Conservation (phyloP, 2,888 invertebrate species). For the Melanostoma scalare region DNA sequence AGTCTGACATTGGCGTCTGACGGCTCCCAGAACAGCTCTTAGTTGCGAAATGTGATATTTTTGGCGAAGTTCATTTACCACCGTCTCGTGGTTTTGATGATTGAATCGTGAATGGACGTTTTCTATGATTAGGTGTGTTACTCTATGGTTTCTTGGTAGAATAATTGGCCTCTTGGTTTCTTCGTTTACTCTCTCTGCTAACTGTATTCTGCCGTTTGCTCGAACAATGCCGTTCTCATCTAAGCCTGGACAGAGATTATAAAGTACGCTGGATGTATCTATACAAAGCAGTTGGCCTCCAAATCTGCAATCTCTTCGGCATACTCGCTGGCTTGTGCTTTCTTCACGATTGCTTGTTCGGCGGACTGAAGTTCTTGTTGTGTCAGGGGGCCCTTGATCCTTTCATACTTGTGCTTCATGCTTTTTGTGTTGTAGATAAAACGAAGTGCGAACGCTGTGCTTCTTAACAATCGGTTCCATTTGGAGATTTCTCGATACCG, state of each 20-base stretch:
- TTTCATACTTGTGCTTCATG: not conserved
- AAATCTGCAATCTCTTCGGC: slow-evolving; percentile 1
- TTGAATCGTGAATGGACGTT: slow-evolving; percentile 1
- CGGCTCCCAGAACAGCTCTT: slow-evolving; percentile 10
- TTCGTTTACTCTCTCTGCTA: not conserved
- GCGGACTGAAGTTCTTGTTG: slow-evolving; percentile 5
- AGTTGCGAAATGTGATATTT: slow-evolving; percentile 14
- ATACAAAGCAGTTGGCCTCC: not conserved
- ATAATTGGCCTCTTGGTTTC: too few relatives aligned
- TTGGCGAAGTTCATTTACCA: not conserved
- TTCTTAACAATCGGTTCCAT: slow-evolving; percentile 18
- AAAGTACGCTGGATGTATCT: not conserved
- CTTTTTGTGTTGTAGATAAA: not conserved
- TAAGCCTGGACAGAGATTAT: not conserved
- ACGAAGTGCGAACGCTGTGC: slow-evolving; percentile 14
- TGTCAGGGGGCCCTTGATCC: not conserved
- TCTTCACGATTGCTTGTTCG: not conserved
- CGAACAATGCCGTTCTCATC: not conserved
- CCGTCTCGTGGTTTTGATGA: slow-evolving; percentile 7
- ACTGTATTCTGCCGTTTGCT: not conserved
- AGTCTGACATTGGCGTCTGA: not conserved
- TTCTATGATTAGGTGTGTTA: not conserved
- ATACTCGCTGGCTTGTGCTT: not conserved
- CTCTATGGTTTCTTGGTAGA: not conserved
- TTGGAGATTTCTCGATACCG: not conserved